A percentile compares a stretch with the other conserved stretches of the same genome.
Conservation (phyloP, 2,113 vertebrate genomes). For the Riparia riparia region DNA sequence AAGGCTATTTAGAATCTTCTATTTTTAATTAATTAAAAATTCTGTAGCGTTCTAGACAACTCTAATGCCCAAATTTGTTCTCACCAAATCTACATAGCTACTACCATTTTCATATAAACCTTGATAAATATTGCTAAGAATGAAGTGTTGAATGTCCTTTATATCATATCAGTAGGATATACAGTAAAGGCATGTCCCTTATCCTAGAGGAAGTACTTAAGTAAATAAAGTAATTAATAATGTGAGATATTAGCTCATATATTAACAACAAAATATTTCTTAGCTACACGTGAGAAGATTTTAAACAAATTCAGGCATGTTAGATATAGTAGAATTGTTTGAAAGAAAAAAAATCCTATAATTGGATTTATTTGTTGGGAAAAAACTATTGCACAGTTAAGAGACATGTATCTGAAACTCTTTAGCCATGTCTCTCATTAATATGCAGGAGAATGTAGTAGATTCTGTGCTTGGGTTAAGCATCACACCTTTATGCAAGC, state of each 20-base stretch:
- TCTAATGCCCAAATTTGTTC: background rate
- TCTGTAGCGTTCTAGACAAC: background rate
- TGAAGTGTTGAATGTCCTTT: background rate
- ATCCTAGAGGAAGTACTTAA: conserved; percentile 28
- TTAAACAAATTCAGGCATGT: background rate
- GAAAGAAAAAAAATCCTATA: background rate
- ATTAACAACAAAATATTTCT: conserved; percentile 12
- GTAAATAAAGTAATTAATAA: conserved; percentile 30
- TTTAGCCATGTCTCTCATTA: background rate
- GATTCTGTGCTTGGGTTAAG: background rate
- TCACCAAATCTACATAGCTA: background rate
- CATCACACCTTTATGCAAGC: background rate
- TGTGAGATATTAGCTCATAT: background rate
- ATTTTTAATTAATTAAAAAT: background rate
- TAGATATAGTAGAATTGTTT: background rate
- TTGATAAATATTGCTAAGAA: conserved; percentile 22
- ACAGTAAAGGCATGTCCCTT: background rate
- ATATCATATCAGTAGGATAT: background rate
- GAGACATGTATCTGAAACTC: background rate
- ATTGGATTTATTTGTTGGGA: background rate
- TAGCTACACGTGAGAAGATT: background rate
- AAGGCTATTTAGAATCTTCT: background rate
- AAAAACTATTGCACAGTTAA: background rate
- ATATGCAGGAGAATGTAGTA: background rate
- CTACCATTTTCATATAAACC: background rate